Evolutionary conservation across 1,140 invertebrate species (phyloP), one percentile per base, ranked within the genome.

Genomic region (Dryas iulia): DNA sequence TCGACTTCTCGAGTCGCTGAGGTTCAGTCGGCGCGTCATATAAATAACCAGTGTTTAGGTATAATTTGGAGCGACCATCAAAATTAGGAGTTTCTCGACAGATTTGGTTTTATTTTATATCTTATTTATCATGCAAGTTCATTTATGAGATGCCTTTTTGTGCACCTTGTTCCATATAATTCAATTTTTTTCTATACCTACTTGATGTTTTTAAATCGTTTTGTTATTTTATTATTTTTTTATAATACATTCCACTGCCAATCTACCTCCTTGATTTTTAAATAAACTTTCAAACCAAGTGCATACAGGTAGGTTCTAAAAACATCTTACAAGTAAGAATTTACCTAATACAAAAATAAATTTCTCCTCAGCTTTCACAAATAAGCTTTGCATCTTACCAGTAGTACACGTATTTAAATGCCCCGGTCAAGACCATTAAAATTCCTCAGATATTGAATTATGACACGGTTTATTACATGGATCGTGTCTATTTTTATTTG

Each of bases 71-170:
- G 65, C 61, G 60, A 65, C 71, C 58, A 74, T 68, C 53, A 71
- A 72, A 76, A 72, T 70, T 61, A 68, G 71, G 68, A 73, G 64
- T 52, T 66, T 59, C 61, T 58, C 66, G 70, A 59, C 66, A 65
- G 57, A 57, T 73, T 53, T 62, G 35, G 60, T 67, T 66, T 71
- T 71, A 73, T 71, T 69, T 63, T 47, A 47, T 33, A 60, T 75
- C 66, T 64, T 65, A 53, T 60, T 66, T 73, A 61, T 62, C 58
- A 61, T 68, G 63, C 61, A 73, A 60, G 63, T 73, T 76, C 69
- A 73, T 71, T 71, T 69, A 59, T 64, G 52, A 35, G 60, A 47
- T 69, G 56, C 60, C 35, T 64, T 68, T 39, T 63, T 69, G 31
- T 59, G 33, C 35, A 63, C 33, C 24, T 63, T 33, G 30, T 61